Conservation (phyloP, 1,140 invertebrate genomes). For the Odontomachus brunneus region DNA sequence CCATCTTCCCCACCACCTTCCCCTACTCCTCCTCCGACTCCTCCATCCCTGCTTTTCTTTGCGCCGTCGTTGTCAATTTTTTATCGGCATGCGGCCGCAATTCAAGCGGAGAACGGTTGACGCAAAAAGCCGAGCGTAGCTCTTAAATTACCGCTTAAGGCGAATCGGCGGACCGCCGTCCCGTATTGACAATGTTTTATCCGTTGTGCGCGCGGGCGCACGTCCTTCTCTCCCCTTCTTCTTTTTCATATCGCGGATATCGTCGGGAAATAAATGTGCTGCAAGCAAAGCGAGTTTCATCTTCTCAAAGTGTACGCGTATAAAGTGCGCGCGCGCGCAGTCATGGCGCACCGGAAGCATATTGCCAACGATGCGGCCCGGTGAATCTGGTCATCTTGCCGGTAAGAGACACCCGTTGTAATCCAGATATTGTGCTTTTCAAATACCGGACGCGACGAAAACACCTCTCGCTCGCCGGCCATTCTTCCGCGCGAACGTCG, state of each 20-base stretch:
- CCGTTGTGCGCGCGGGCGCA: neutral
- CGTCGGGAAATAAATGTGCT: conserved; percentile 35
- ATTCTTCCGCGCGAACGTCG: neutral
- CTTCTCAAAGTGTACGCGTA: conserved; percentile 35
- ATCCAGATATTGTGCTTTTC: conserved; percentile 36
- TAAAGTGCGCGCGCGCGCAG: conserved; percentile 1
- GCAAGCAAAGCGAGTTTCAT: conserved; percentile 40
- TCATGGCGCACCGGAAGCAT: neutral
- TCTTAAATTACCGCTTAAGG: neutral
- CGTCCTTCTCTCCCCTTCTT: neutral
- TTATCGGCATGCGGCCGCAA: no score
- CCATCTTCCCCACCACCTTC: neutral
- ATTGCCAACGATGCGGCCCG: conserved; percentile 5
- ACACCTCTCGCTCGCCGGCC: neutral
- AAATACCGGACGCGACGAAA: conserved; percentile 34
- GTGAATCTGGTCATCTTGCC: conserved; percentile 53
- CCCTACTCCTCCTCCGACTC: no score
- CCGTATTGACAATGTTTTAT: conserved; percentile 6
- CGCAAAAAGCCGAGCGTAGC: no score
- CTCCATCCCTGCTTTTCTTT: no score
- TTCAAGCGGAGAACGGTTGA: no score
- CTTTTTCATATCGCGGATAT: conserved; percentile 11
- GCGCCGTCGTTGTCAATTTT: no score
- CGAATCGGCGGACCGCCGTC: neutral
- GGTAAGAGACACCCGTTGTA: conserved; percentile 37